These are phyloP conservation scores for Gastrophryne carolinensis DNA, from an alignment of 2,797 vertebrate species.

Conservation along the genomic window DNA sequence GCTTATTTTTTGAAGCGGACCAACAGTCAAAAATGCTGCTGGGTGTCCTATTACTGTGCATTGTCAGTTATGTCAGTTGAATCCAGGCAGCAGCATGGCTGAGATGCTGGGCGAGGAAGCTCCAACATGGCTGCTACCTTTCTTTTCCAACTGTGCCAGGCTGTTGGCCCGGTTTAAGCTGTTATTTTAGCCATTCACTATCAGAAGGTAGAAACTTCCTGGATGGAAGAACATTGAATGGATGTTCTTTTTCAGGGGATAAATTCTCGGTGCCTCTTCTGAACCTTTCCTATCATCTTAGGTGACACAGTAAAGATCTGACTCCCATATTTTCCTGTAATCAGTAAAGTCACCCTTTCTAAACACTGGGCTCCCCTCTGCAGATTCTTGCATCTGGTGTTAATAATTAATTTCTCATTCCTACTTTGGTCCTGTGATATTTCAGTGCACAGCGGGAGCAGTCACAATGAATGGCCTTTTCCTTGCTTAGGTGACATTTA, in stretches of 20 bases:
- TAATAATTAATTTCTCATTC: constrained; percentile 38
- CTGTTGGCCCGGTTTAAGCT: no score
- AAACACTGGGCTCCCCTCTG: not conserved
- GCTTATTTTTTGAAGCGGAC: no score
- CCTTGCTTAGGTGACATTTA: constrained; percentile 3
- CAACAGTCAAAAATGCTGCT: no score
- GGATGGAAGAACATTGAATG: not conserved
- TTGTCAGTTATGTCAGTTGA: no score
- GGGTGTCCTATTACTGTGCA: no score
- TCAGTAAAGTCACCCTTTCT: constrained; percentile 2
- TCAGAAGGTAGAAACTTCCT: not conserved
- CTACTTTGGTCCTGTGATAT: constrained; percentile 37
- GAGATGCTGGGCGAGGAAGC: no score
- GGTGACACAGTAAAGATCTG: not conserved
- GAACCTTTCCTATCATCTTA: not conserved
- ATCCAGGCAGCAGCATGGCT: no score
- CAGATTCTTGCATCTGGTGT: not conserved
- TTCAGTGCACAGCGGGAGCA: constrained; percentile 35
- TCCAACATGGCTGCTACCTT: no score
- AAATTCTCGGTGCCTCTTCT: not conserved
- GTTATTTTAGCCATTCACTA: no score
- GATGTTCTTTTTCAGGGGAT: not conserved
- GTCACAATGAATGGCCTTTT: not conserved
- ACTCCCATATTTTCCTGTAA: not conserved
- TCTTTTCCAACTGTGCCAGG: no score